phyloP scores from a whole-genome alignment of 1,140 invertebrate genomes.

The Drosophila obscura region DNA sequence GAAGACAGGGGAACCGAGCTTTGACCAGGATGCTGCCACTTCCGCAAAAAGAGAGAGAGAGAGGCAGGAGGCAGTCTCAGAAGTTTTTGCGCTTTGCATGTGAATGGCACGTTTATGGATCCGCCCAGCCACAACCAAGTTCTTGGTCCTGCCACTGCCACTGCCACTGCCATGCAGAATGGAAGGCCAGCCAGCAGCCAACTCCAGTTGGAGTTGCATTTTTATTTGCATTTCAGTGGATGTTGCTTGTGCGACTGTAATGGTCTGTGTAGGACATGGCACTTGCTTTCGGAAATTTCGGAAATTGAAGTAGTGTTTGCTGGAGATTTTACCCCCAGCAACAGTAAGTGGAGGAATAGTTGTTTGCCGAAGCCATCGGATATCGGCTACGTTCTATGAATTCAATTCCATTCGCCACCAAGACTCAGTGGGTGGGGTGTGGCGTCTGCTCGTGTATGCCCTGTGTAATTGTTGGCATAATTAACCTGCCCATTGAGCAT shows the following conservation, averaged over 20 bases:
- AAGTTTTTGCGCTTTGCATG: conserved; percentile 68
- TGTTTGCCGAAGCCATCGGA: conserved; percentile 12
- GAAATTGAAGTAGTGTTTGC: conserved; percentile 5
- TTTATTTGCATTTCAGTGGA: conserved; percentile 64
- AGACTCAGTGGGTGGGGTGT: too few relatives aligned
- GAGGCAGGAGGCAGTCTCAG: conserved; percentile 14
- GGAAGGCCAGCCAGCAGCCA: conserved; percentile 58
- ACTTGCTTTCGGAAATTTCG: conserved; percentile 44
- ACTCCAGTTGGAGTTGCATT: conserved; percentile 69
- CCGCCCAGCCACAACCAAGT: conserved; percentile 11
- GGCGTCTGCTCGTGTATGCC: too few relatives aligned
- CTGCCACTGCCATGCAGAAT: conserved; percentile 45
- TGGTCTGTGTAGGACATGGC: conserved; percentile 73
- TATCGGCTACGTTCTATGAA: conserved; percentile 38
- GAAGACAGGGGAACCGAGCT: conserved; percentile 25
- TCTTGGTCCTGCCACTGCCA: conserved; percentile 32
- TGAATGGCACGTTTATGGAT: conserved; percentile 71
- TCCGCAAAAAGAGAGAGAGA: conserved; percentile 28
- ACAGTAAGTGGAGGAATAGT: conserved; percentile 14
- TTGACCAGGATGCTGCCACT: conserved; percentile 59
- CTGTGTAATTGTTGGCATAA: conserved; percentile 65
- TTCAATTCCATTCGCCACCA: conserved; percentile 18
- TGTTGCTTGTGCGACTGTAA: conserved; percentile 67
- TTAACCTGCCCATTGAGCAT: conserved; percentile 32
- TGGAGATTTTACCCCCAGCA: conserved; percentile 4